Evolutionary conservation across 2,113 vertebrate genomes (phyloP), one percentile per base, ranked within the genome.

Genomic region (Paraplagusia blochii): DNA sequence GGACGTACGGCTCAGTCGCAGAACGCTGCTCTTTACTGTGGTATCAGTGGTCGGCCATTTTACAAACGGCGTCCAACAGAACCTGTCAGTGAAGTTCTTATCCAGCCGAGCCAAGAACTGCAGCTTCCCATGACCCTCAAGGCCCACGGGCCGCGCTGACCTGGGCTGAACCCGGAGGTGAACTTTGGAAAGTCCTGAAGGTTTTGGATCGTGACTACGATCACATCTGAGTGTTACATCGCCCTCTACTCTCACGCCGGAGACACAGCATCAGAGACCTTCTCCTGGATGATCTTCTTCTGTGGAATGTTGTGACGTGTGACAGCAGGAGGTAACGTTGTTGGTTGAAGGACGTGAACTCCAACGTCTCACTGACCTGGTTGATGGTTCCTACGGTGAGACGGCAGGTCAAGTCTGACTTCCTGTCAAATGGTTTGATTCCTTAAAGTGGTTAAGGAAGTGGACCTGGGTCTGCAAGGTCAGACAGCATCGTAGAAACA

Each of bases 71-170:
- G 73, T 82, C 82, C 59, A 55, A 73, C 66, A 76, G 66, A 79
- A 86, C 82, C 77, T 83, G 84, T 81, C 74, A 79, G 62, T 44
- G 66, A 63, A 79, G 79, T 85, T 85, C 56, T 74, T 83, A 81
- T 83, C 56, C 63, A 33, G 38, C 7, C 1, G n/a, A 78, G 82
- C 84, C 84, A 84, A 83, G 66, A 69, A 8, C 65, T 81, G 79
- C 65, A 80, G 74, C 81, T 88, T 88, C 84, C 84, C 86, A 84
- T 88, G 84, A 86, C 69, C 84, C 65, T 77, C 58, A 39, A 79
- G 81, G 76, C 82, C 81, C 73, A 74, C 75, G 80, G 77, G 54
- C 29, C 59, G 44, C 49, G 44, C 58, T 82, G 73, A 81, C 78
- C 80, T 45, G 11, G 58, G 29, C 40, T 60, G 58, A 82, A 79